Evolutionary conservation across 2,797 vertebrate genomes (phyloP).

Genomic region (Acipenser ruthenus): DNA sequence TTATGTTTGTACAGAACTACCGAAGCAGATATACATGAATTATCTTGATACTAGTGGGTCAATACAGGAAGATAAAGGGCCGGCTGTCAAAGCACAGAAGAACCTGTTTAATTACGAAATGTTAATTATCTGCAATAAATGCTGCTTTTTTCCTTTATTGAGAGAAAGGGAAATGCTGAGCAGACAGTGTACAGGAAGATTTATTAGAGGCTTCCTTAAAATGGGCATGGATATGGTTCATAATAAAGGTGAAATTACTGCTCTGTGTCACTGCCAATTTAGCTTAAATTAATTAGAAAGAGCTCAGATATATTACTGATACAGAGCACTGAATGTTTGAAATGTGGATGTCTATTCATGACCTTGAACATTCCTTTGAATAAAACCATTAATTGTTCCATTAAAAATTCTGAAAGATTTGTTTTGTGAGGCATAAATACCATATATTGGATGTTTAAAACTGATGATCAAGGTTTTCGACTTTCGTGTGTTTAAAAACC

Average conservation of each 20-base stretch:
- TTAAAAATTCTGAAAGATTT: slow-evolving; percentile 3
- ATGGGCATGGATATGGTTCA: not conserved
- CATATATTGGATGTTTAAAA: slow-evolving; percentile 3
- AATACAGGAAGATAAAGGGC: slow-evolving; percentile 25
- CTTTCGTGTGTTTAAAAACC: not conserved
- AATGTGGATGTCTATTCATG: not conserved
- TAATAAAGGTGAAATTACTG: slow-evolving; percentile 12
- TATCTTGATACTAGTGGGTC: slow-evolving; percentile 21
- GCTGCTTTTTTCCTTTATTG: too few relatives aligned
- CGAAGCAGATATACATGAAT: slow-evolving; percentile 33
- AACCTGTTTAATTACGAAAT: slow-evolving; percentile 38
- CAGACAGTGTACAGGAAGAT: not conserved
- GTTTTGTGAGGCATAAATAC: slow-evolving; percentile 5
- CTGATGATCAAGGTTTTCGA: not conserved
- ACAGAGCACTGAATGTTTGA: not conserved
- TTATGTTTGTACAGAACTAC: slow-evolving; percentile 32
- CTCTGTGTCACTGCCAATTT: slow-evolving; percentile 10
- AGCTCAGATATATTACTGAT: slow-evolving; percentile 4
- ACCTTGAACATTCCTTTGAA: slow-evolving; percentile 12
- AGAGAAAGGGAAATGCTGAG: too few relatives aligned
- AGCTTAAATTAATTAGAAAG: slow-evolving; percentile 8
- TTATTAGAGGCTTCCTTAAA: slow-evolving; percentile 5
- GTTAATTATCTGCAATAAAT: slow-evolving; percentile 28
- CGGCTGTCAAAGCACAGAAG: slow-evolving; percentile 24
- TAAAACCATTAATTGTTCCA: slow-evolving; percentile 1